Evolutionary conservation across 1,140 invertebrate species (phyloP), one percentile per base, ranked within the genome.

Genomic region (Amyelois transitella): DNA sequence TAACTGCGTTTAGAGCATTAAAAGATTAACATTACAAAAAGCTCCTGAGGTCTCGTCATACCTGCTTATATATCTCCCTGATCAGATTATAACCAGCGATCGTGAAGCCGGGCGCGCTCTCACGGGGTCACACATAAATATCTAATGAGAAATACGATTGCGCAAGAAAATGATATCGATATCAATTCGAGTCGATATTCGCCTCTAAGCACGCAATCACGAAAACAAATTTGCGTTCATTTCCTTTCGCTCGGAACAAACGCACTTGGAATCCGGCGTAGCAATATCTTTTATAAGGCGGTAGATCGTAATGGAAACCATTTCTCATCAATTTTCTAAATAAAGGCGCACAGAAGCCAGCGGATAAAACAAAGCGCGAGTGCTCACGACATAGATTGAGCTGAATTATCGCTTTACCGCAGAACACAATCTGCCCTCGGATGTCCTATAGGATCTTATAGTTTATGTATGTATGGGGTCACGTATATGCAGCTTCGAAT

Each of bases 311-410:
- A 87, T 87, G 84, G 84, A 84, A 78, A 84, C 78, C 84, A 83
- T 87, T 86, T 87, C 84, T 87, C 82, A 87, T 87, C 84, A 87
- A 87, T 87, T 87, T 87, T 87, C 84, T 87, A 87, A 87, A 87
- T 87, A 87, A 87, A 87, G 84, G 84, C 78, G 77, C 79, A 84
- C 84, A 86, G 84, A 79, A 88, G 85, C 85, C 78, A 80, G 72
- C 74, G 81, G 75, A 82, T 81, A 79, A 80, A 85, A 88, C 85
- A 88, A 88, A 88, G 85, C 84, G 74, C 71, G 65, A 69, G 79
- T 71, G 81, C 85, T 84, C 85, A 88, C 85, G 85, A 88, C 85
- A 81, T 86, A 88, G 85, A 88, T 88, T 88, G 85, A 77, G 75
- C 75, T 83, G 81, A 88, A 88, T 88, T 88, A 88, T 88, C 85